A percentile compares a stretch with the other conserved stretches of the same genome.
Evolutionary conservation across 2,113 vertebrate genomes (phyloP).

Genomic region (Seriola aureovittata): DNA sequence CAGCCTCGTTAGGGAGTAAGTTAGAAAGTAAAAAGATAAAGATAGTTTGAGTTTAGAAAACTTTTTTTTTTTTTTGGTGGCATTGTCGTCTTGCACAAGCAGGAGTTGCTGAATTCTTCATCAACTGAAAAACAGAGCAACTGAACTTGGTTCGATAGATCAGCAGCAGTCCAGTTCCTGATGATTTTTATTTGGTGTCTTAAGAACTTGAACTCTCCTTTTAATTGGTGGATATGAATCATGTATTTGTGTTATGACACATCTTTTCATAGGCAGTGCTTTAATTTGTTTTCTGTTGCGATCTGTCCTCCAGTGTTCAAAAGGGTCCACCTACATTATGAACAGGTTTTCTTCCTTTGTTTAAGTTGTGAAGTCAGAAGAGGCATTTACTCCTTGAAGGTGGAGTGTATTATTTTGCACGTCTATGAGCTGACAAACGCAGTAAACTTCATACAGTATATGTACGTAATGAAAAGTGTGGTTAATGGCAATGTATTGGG

Average conservation of each 20-base stretch:
- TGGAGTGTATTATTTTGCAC: slow-evolving; percentile 26
- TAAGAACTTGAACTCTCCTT: not conserved
- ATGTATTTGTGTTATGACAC: slow-evolving; percentile 4
- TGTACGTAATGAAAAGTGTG: not conserved
- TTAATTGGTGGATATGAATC: not conserved
- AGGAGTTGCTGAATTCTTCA: too few species aligned
- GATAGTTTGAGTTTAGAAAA: not conserved
- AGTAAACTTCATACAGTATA: slow-evolving; percentile 8
- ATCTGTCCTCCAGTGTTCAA: not conserved
- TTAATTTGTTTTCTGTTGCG: not conserved
- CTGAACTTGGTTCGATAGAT: not conserved
- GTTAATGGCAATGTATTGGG: not conserved
- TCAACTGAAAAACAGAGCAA: not conserved
- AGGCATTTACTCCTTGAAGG: slow-evolving; percentile 42
- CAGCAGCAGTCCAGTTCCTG: not conserved
- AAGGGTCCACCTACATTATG: slow-evolving; percentile 4
- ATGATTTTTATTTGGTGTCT: not conserved
- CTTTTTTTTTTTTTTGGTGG: not conserved
- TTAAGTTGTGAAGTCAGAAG: not conserved
- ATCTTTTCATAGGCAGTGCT: not conserved
- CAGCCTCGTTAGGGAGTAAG: not conserved
- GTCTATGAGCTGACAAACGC: slow-evolving; percentile 12
- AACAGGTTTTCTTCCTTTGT: slow-evolving; percentile 4
- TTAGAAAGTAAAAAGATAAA: too few species aligned
- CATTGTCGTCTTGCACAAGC: too few species aligned